Conservation (phyloP, 1,140 invertebrate species). For the Octopus sinensis region DNA sequence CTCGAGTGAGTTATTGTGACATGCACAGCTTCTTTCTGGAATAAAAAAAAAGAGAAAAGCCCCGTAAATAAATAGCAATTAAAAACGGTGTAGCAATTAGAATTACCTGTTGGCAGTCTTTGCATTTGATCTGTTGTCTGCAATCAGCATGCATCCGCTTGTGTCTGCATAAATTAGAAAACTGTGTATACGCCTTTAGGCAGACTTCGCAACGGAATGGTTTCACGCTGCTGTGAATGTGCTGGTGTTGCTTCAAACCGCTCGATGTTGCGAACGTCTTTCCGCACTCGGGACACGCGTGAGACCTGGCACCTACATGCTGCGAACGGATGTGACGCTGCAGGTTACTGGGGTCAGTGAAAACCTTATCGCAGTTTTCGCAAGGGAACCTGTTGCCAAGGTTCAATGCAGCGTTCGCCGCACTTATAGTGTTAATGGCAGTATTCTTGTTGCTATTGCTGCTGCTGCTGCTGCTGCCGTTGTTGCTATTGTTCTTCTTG, state of each 20-base stretch:
- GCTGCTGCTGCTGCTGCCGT: neutral
- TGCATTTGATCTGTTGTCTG: conserved; percentile 68
- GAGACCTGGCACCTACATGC: conserved; percentile 87
- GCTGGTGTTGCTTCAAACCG: conserved; percentile 97
- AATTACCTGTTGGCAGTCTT: conserved; percentile 75
- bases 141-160: conserved; percentile 94
- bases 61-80: too few species aligned
- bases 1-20: too few species aligned
- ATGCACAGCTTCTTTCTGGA: too few species aligned
- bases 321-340: conserved; percentile 92
- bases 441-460: neutral
- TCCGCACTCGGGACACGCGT: conserved; percentile 95
- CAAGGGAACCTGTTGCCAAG: conserved; percentile 73
- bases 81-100: conserved; percentile 48
- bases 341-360: conserved; percentile 91
- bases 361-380: conserved; percentile 91
- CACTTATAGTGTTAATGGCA: conserved; percentile 5
- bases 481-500: neutral
- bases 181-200: conserved; percentile 95
- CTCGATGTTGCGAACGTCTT: conserved; percentile 97
- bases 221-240: conserved; percentile 97
- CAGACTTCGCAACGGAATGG: conserved; percentile 77
- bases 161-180: conserved; percentile 98
- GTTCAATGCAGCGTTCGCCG: conserved; percentile 32
- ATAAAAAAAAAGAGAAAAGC: too few species aligned